A percentile compares a stretch with the other conserved stretches of the same genome.
Evolutionary conservation across 1,140 invertebrate species (phyloP).

Genomic region (Aphis gossypii): DNA sequence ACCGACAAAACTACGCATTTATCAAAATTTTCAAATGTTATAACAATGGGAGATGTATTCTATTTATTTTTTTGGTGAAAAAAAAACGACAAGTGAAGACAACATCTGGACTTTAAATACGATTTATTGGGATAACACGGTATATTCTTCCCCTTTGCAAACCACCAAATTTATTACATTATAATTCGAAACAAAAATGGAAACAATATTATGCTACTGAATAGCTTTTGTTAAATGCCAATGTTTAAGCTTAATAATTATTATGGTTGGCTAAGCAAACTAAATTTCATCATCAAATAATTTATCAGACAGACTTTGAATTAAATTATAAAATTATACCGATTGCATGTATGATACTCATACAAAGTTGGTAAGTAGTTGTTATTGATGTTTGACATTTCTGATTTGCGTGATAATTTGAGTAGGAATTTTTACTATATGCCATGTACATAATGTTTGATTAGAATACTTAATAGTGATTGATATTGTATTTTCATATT

Average conservation of each 20-base stretch:
- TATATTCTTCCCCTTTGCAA: not conserved
- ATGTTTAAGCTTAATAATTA: not conserved
- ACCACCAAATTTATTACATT: not conserved
- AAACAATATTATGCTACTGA: conserved; percentile 3
- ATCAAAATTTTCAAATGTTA: not conserved
- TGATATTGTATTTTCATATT: not conserved
- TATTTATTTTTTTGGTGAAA: not conserved
- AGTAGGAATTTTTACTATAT: conserved; percentile 1
- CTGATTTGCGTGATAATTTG: not conserved
- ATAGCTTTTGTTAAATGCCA: not conserved
- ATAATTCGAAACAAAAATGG: conserved; percentile 19
- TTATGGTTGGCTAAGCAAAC: not conserved
- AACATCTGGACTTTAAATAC: conserved; percentile 6
- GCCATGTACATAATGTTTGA: not conserved
- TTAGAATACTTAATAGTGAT: not conserved
- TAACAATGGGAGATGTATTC: not conserved
- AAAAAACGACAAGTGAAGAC: not conserved
- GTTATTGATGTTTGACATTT: not conserved
- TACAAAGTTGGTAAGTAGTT: not conserved
- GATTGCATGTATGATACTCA: not conserved
- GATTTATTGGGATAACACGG: not conserved
- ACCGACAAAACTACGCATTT: not conserved
- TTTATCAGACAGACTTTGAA: not conserved
- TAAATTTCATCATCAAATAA: not conserved
- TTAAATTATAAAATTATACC: not conserved